Conservation (phyloP, 2,113 vertebrate genomes). For the Halichoeres trimaculatus region DNA sequence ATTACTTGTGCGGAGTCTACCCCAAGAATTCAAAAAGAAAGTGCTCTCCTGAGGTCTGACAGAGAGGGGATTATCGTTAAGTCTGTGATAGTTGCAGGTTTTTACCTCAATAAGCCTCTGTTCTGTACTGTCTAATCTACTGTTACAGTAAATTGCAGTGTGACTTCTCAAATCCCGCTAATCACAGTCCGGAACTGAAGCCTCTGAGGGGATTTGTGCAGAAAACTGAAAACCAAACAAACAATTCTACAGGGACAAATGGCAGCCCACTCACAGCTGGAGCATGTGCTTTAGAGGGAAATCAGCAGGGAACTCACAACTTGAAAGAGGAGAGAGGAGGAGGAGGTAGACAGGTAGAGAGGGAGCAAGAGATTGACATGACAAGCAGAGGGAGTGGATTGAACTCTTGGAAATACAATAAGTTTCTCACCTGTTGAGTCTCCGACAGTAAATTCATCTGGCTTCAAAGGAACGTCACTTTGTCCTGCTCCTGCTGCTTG, state of each 20-base stretch:
- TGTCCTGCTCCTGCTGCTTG: slow-evolving; percentile 85
- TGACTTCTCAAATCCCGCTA: slow-evolving; percentile 57
- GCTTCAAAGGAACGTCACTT: slow-evolving; percentile 87
- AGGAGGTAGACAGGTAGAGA: slow-evolving; percentile 1
- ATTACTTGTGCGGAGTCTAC: neutral
- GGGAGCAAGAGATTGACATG: slow-evolving; percentile 45
- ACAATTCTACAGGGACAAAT: slow-evolving; percentile 61
- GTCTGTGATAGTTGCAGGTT: slow-evolving; percentile 20
- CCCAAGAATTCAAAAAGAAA: slow-evolving; percentile 14
- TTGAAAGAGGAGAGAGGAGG: slow-evolving; percentile 14
- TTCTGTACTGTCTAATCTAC: slow-evolving; percentile 48
- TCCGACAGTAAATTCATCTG: slow-evolving; percentile 88
- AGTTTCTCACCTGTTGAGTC: slow-evolving; percentile 88
- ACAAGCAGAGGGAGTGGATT: slow-evolving; percentile 55
- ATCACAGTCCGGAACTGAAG: slow-evolving; percentile 58
- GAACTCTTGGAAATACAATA: slow-evolving; percentile 51
- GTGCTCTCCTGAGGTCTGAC: slow-evolving; percentile 23
- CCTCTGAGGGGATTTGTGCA: slow-evolving; percentile 43
- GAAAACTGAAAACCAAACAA: slow-evolving; percentile 57
- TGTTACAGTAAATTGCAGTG: slow-evolving; percentile 49
- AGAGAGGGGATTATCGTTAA: slow-evolving; percentile 45
- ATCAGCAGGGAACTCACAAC: slow-evolving; percentile 51
- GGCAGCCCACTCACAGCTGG: slow-evolving; percentile 63
- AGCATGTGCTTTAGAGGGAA: slow-evolving; percentile 55
- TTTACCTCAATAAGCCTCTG: slow-evolving; percentile 23